phyloP scores from a whole-genome alignment of 2,888 invertebrate genomes.

The Melanotus villosus region DNA sequence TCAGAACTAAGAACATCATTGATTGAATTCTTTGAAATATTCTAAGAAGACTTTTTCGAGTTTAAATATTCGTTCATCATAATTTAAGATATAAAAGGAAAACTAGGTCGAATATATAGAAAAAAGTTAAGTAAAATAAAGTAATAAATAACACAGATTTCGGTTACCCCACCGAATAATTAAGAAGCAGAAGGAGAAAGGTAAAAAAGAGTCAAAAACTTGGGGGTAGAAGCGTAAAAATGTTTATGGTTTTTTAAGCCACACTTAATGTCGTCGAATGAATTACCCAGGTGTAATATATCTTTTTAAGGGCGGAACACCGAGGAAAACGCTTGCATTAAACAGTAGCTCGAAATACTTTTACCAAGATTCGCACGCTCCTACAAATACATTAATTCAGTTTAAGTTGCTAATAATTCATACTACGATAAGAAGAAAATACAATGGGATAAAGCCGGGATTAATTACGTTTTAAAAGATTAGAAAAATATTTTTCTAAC shows the following conservation, averaged over 20 bases:
- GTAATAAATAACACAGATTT: conserved; percentile 33
- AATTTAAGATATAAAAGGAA: too few relatives aligned
- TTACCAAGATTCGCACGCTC: conserved; percentile 56
- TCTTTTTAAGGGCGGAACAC: conserved; percentile 56
- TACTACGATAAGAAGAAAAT: neutral
- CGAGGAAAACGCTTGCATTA: conserved; percentile 58
- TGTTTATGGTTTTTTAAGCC: conserved; percentile 66
- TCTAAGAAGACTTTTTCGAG: too few relatives aligned
- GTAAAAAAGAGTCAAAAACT: conserved; percentile 40
- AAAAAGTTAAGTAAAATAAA: neutral
- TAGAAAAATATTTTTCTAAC: neutral
- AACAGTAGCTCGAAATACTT: conserved; percentile 55
- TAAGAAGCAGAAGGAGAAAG: conserved; percentile 30
- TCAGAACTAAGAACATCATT: too few relatives aligned
- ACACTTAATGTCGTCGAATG: conserved; percentile 63
- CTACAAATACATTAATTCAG: conserved; percentile 56
- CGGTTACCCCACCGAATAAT: conserved; percentile 33
- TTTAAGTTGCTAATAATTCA: conserved; percentile 41
- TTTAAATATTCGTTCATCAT: too few relatives aligned
- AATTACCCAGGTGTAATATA: conserved; percentile 64
- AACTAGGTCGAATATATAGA: neutral
- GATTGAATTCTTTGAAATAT: too few relatives aligned
- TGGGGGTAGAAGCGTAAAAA: conserved; percentile 58
- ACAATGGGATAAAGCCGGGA: conserved; percentile 2
- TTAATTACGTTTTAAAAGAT: conserved; percentile 20